phyloP scores from a whole-genome alignment of 2,888 invertebrate species.

The Fragum whitleyi region DNA sequence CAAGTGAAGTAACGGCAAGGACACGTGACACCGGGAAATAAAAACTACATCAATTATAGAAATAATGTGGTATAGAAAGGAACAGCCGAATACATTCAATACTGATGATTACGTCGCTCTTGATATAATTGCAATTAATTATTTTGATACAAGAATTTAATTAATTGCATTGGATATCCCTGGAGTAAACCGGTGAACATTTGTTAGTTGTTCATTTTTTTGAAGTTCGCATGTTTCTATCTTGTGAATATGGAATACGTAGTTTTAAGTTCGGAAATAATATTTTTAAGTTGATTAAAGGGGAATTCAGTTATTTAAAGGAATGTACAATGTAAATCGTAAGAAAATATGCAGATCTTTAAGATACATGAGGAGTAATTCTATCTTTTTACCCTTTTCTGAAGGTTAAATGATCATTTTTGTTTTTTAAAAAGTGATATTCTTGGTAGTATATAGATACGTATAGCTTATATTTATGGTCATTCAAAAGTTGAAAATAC shows the following conservation, averaged over 20 bases:
- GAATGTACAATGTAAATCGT: too few relatives aligned
- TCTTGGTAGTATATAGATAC: too few relatives aligned
- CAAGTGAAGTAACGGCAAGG: neutral
- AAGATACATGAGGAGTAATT: too few relatives aligned
- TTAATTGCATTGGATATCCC: constrained; percentile 12
- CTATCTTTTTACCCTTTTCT: too few relatives aligned
- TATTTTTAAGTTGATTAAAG: too few relatives aligned
- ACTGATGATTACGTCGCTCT: neutral
- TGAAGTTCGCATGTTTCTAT: neutral
- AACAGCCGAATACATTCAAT: constrained; percentile 1
- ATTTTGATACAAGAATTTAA: constrained; percentile 27
- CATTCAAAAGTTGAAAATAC: too few relatives aligned
- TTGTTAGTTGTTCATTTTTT: neutral
- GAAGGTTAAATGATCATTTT: too few relatives aligned
- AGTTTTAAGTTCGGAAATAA: neutral
- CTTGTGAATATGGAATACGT: neutral
- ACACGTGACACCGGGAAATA: constrained; percentile 16
- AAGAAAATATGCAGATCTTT: too few relatives aligned
- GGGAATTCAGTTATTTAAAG: too few relatives aligned
- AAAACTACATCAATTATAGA: constrained; percentile 28
- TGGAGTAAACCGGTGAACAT: neutral
- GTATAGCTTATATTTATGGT: too few relatives aligned
- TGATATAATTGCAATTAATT: constrained; percentile 25
- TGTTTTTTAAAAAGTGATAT: too few relatives aligned
- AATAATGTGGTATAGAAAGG: constrained; percentile 16